Base-by-base conservation (phyloP, 2,797 vertebrate genomes). In the Iguana delicatissima region DNA sequence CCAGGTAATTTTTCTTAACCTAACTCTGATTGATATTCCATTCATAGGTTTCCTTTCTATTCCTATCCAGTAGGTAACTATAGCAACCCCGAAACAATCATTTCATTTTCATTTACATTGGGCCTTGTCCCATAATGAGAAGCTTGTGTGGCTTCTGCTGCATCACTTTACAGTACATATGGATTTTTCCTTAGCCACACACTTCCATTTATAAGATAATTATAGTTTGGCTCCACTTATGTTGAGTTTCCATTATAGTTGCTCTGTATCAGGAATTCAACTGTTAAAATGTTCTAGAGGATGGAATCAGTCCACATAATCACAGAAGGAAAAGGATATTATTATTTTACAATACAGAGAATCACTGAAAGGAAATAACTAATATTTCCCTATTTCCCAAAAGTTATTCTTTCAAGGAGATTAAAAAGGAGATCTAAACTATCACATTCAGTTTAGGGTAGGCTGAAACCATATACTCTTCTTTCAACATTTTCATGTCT, bases 111-210 rank as follows among this genome's bases (percentile, higher is more conserved):
- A 64, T 89, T 91, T 85, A 69, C 67, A 1, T 85, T 91, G 73
- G 73, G 29, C 67, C 84, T 87, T 24, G 24, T 87, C 74, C 46
- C 73, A 1, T 83, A 83, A 85, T 69, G 13, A 86, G 55, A 92
- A 86, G 84, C 24, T 86, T 52, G 22, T 59, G 16, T 29, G 29
- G 72, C 67, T 93, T 93, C 91, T 91, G 83, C 89, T 92, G 32
- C 55, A 81, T 89, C 29, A 64, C 20, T 90, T 93, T 89, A 72
- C 6, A 74, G 72, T 42, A 64, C 35, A 14, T 46, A 18, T 24
- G 16, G 20, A 50, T 83, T 89, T 95, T 92, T 91, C 80, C 59
- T 87, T 83, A 80, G 80, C 22, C 9, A n/a, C 0, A 32, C 6
- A 76, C 74, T 87, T 85, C 69, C 18, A 24, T 79, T 92, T 80